phyloP scores from a whole-genome alignment of 2,888 invertebrate genomes.

The Adelognathus sp. region DNA sequence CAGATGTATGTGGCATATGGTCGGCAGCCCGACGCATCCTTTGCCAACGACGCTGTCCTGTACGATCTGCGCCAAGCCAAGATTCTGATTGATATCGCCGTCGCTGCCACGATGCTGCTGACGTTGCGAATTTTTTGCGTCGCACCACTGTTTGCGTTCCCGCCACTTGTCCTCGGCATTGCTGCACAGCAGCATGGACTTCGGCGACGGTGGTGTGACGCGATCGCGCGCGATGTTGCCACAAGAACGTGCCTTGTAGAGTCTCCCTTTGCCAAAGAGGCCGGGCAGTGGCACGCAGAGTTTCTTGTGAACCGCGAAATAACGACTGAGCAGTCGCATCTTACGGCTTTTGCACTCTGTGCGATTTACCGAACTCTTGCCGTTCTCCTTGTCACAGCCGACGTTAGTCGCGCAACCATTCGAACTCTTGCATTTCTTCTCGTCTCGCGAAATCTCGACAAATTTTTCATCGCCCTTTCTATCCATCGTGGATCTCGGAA shows the following conservation, averaged over 20 bases:
- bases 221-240: constrained; percentile 84
- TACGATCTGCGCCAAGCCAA: constrained; percentile 76
- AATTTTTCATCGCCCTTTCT: constrained; percentile 55
- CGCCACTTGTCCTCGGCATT: constrained; percentile 79
- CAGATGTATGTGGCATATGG: constrained; percentile 83
- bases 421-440: constrained; percentile 59
- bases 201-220: constrained; percentile 79
- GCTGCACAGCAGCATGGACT: constrained; percentile 75
- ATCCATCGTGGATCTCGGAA: constrained; percentile 21
- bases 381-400: constrained; percentile 74
- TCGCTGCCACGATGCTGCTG: constrained; percentile 78
- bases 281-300: constrained; percentile 85
- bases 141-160: constrained; percentile 80
- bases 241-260: constrained; percentile 86
- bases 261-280: constrained; percentile 82
- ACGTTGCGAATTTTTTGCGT: constrained; percentile 63
- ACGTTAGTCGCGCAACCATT: constrained; percentile 62
- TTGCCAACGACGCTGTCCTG: constrained; percentile 73
- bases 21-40: constrained; percentile 81
- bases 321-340: constrained; percentile 85
- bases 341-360: constrained; percentile 80
- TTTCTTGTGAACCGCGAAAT: constrained; percentile 87
- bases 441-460: constrained; percentile 42
- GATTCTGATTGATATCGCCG: constrained; percentile 83
- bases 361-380: constrained; percentile 69